phyloP scores from a whole-genome alignment of 2,888 invertebrate species.

The Xiphydria camelus region DNA sequence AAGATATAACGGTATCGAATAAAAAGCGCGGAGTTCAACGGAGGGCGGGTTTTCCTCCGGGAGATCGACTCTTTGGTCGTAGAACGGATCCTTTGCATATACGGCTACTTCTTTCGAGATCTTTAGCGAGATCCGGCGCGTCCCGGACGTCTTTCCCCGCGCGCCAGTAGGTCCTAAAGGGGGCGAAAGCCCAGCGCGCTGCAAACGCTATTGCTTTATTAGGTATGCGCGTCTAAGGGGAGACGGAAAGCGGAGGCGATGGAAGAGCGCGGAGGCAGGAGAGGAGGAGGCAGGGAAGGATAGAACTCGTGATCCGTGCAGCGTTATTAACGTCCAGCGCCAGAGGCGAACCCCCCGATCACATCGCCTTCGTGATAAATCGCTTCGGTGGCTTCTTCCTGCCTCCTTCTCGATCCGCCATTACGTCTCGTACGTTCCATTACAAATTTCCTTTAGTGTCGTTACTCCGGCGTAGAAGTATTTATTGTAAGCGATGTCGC shows the following conservation, averaged over 20 bases:
- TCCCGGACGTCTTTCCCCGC: constrained; percentile 13
- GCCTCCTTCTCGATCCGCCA: constrained; percentile 28
- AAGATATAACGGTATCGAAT: too few species aligned
- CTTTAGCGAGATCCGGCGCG: constrained; percentile 7
- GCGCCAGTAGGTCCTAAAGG: constrained; percentile 27
- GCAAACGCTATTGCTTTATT: constrained; percentile 47
- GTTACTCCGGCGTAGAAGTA: constrained; percentile 27
- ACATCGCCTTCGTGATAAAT: constrained; percentile 53
- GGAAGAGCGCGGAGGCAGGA: constrained; percentile 13
- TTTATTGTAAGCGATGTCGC: constrained; percentile 30
- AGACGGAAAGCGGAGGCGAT: constrained; percentile 12
- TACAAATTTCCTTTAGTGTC: constrained; percentile 47
- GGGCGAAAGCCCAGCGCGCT: constrained; percentile 19
- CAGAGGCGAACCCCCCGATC: constrained; percentile 51
- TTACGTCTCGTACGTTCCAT: constrained; percentile 49
- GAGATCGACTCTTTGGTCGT: too few species aligned
- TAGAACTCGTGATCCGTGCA: constrained; percentile 47
- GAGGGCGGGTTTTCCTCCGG: too few species aligned
- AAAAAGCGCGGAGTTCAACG: too few species aligned
- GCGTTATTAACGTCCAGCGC: constrained; percentile 54
- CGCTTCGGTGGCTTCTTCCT: constrained; percentile 44
- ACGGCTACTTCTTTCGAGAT: too few species aligned
- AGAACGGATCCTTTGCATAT: too few species aligned
- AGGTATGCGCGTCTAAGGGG: constrained; percentile 41
- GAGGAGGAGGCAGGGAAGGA: constrained; percentile 32